Base-by-base conservation (phyloP, 2,888 invertebrate genomes). In the Caenorhabditis panamensis region DNA sequence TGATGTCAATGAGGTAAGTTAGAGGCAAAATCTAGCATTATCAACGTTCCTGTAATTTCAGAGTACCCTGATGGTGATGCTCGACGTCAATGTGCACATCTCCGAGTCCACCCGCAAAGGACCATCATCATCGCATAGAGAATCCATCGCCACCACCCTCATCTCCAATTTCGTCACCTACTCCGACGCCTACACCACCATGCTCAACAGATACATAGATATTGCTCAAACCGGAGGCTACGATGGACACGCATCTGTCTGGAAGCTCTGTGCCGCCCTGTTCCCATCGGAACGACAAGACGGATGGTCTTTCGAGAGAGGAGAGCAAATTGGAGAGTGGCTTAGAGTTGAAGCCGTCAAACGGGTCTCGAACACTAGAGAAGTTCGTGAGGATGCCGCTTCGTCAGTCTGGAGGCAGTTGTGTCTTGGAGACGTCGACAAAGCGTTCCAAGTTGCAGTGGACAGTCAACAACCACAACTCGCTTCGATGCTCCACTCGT, bases 311-410 rank as follows among this genome's bases (percentile, higher is more conserved):
- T 84, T 80, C 53, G 75, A 79, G 20, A 47, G 86, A 18, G 68
- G 79, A 28, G 86, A 85, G 22, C 49, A 49, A 18, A 73, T 86
- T 28, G 84, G 82, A n/a, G 79, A 72, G 24, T 85, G 86, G 85
- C 66, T 83, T 16, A 68, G 53, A n/a, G 64, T 49, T 16, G 82
- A 77, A 49, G 67, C 81, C 0, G 6, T 26, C 2, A 67, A 69
- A 22, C 24, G 6, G 8, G 41, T 16, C 36, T 58, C 51, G 13
- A 20, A 28, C 18, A 22, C 8, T 41, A 3, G 37, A 58, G 20
- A 41, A 13, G 6, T 31, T 6, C 51, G 64, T 5, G 66, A 62
- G 1, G 49, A 61, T 3, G 9, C 54, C 36, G 61, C 66, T 8
- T 36, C 62, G 11, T 24, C 36, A 9, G 82, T 83, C 22, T 86